phyloP scores from a whole-genome alignment of 1,140 invertebrate genomes.

The Gryon sp. region DNA sequence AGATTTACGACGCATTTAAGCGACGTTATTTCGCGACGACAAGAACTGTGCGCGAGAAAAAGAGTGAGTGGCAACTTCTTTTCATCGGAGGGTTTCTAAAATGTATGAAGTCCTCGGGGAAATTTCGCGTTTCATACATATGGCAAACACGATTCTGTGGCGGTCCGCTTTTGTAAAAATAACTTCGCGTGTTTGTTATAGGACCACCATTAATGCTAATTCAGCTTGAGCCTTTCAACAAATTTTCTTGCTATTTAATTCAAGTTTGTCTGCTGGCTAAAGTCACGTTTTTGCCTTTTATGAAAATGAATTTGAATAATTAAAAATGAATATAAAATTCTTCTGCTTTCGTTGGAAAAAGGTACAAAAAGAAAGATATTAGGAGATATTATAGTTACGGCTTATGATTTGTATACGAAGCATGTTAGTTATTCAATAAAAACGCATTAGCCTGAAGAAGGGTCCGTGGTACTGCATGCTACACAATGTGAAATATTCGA shows the following conservation, averaged over 20 bases:
- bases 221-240: slow-evolving; percentile 19
- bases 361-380: neutral
- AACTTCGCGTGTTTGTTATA: slow-evolving; percentile 41
- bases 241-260: slow-evolving; percentile 5
- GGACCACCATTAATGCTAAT: slow-evolving; percentile 52
- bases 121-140: slow-evolving; percentile 70
- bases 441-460: slow-evolving; percentile 12
- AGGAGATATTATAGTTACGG: neutral
- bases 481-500: slow-evolving; percentile 42
- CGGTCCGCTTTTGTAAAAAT: slow-evolving; percentile 51
- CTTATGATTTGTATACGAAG: neutral
- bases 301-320: slow-evolving; percentile 30
- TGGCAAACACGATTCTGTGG: slow-evolving; percentile 42
- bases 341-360: neutral
- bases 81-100: slow-evolving; percentile 57
- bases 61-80: slow-evolving; percentile 64
- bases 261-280: neutral
- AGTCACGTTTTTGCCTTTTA: neutral
- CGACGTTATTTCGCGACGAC: slow-evolving; percentile 61
- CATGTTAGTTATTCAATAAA: neutral
- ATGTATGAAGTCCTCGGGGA: slow-evolving; percentile 70
- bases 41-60: slow-evolving; percentile 52
- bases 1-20: slow-evolving; percentile 60
- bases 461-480: slow-evolving; percentile 5
- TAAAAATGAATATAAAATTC: slow-evolving; percentile 16